Conservation (phyloP, 64 coral and sea anemone species). For the Stylophora pistillata region DNA sequence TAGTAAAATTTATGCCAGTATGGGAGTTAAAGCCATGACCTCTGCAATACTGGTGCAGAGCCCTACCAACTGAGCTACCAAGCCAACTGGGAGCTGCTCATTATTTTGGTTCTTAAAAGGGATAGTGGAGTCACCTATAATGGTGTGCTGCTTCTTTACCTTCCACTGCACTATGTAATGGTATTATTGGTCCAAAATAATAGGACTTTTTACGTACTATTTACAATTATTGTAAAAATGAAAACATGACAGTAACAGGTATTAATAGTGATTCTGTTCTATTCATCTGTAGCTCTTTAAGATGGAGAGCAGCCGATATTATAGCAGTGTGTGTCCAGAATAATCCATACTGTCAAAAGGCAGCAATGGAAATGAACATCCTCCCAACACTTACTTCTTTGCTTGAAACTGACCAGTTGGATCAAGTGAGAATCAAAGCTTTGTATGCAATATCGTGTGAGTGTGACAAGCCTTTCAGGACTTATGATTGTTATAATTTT, state of each 20-base stretch:
- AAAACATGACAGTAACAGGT: not conserved
- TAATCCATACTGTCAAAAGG: slow-evolving; percentile 82
- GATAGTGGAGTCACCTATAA: no score
- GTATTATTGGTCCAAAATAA: no score
- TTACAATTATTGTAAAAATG: not conserved
- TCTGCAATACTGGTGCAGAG: no score
- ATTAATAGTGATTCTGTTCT: not conserved
- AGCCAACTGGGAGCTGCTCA: no score
- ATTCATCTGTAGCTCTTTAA: slow-evolving; percentile 46
- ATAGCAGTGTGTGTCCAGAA: slow-evolving; percentile 83
- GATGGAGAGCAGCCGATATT: slow-evolving; percentile 86
- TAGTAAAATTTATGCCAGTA: no score
- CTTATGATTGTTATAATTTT: not conserved
- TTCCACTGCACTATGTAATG: no score
- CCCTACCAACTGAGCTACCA: no score
- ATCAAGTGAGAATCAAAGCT: slow-evolving; percentile 76
- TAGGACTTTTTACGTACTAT: no score
- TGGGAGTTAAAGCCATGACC: no score
- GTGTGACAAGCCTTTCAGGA: not conserved
- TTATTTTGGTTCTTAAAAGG: no score
- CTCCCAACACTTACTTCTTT: slow-evolving; percentile 51
- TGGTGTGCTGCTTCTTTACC: no score
- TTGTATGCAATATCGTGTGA: slow-evolving; percentile 84
- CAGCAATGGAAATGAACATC: slow-evolving; percentile 44
- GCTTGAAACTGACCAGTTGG: slow-evolving; percentile 53